Base-by-base conservation (phyloP, 2,888 invertebrate species). In the Ennomos quercinarius region DNA sequence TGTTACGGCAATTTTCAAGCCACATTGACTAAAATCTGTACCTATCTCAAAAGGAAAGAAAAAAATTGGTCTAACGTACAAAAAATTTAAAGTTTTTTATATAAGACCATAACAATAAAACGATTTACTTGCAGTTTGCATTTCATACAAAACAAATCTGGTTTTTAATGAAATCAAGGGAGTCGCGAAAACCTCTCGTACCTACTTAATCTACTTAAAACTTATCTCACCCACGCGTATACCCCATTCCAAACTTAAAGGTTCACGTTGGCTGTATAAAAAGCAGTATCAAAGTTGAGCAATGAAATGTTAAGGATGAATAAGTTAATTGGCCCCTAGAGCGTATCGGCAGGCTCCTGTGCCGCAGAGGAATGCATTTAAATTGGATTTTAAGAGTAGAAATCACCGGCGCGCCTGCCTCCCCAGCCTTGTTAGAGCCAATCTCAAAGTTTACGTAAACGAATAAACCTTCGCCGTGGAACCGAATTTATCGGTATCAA, bases 301-400 rank as follows among this genome's bases (percentile, higher is more conserved):
- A 90, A 90, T 91, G 87, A 91, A 91, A 91, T 89, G 90, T 90
- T 91, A 89, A 89, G 91, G 91, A 90, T 91, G 91, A 90, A 91
- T 91, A 91, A 91, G 91, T 91, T 92, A 92, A 92, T 91, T 91
- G 91, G 86, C 79, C 91, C 86, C 89, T 72, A 80, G 87, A 87
- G 91, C 85, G 89, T 90, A 91, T 91, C 90, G 90, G 80, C 47
- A 44, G 75, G 82, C 87, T 88, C 87, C 89, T 88, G 91, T 82
- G 91, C 89, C 90, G 86, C 91, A 90, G 90, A 91, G 92, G 91
- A 92, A 92, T 92, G 91, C 92, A 92, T 92, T 92, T 92, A 92
- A 92, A 92, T 92, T 91, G 91, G 91, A 91, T 91, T 92, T 91
- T 92, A 92, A 91, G 92, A 91, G 90, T 88, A 89, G 91, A 91